Evolutionary conservation across 2,113 vertebrate genomes (phyloP).

Genomic region (Pao palembangensis): DNA sequence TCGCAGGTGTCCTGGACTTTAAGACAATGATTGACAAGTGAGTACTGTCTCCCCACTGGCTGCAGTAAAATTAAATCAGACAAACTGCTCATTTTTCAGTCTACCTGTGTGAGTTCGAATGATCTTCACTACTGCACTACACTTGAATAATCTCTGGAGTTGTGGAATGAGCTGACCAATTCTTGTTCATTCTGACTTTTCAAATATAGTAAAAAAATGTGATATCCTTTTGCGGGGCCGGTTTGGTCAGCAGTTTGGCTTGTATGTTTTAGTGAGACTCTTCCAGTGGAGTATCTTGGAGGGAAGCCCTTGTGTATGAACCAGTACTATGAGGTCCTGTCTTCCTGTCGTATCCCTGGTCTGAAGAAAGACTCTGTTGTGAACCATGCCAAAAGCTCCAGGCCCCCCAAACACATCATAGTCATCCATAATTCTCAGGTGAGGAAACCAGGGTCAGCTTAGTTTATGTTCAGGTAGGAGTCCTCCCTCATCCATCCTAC

Average conservation of each 20-base stretch:
- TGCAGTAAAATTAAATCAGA: no score
- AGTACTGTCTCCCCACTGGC: conserved; percentile 56
- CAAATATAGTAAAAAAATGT: no score
- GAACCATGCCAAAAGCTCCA: conserved; percentile 81
- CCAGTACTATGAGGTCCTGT: conserved; percentile 95
- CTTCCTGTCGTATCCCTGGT: conserved; percentile 91
- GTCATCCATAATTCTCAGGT: conserved; percentile 96
- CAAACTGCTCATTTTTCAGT: no score
- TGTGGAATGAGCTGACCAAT: no score
- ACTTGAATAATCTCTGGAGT: no score
- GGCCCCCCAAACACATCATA: conserved; percentile 84
- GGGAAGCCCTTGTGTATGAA: conserved; percentile 93
- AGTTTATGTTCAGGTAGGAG: not conserved
- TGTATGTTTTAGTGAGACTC: conserved; percentile 78
- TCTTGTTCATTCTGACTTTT: no score
- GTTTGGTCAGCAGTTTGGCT: not conserved
- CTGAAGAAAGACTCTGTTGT: conserved; percentile 83
- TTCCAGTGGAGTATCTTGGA: conserved; percentile 86
- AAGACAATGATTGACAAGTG: conserved; percentile 97
- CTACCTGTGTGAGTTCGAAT: no score
- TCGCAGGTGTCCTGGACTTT: conserved; percentile 92
- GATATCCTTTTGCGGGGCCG: no score
- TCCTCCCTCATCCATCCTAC: not conserved
- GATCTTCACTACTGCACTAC: no score
- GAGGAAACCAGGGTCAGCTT: conserved; percentile 3